Percentiles rank a stretch among this genome's conserved stretches.
Evolutionary conservation across 2,113 vertebrate species (phyloP).

Genomic region (Procavia capensis): DNA sequence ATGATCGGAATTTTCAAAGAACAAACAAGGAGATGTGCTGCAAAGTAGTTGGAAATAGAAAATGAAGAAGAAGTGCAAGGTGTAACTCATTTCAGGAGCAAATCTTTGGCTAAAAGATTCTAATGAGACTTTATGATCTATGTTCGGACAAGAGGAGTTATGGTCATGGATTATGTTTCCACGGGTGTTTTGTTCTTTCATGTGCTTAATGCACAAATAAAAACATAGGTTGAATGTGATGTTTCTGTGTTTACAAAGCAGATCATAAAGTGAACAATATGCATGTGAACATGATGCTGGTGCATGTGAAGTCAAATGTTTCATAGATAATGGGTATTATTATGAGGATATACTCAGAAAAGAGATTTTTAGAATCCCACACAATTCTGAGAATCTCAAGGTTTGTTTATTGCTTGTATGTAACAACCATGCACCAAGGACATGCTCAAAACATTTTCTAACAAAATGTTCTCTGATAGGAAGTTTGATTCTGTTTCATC

Average conservation of each 20-base stretch:
- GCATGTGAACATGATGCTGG: too few species aligned
- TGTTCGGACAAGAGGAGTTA: conserved; percentile 69
- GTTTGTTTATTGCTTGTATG: conserved; percentile 15
- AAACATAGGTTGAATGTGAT: neutral
- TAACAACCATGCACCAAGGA: neutral
- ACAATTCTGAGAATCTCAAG: conserved; percentile 1
- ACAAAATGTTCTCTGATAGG: neutral
- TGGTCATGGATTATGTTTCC: conserved; percentile 75
- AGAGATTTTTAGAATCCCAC: neutral
- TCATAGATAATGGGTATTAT: neutral
- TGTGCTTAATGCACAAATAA: conserved; percentile 74
- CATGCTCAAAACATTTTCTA: neutral
- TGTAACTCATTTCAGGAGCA: conserved; percentile 69
- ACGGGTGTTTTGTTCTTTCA: conserved; percentile 80
- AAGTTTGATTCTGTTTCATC: neutral
- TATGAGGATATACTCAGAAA: conserved; percentile 28
- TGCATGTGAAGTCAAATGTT: conserved; percentile 29
- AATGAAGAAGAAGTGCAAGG: conserved; percentile 75
- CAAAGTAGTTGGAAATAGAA: conserved; percentile 76
- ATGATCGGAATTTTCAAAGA: conserved; percentile 74
- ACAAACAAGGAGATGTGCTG: conserved; percentile 71
- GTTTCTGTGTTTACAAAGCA: conserved; percentile 4
- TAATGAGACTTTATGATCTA: conserved; percentile 69
- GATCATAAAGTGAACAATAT: conserved; percentile 32
- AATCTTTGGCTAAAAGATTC: conserved; percentile 76